Evolutionary conservation across 1,140 invertebrate species (phyloP).

Genomic region (Brachionus plicatilis): DNA sequence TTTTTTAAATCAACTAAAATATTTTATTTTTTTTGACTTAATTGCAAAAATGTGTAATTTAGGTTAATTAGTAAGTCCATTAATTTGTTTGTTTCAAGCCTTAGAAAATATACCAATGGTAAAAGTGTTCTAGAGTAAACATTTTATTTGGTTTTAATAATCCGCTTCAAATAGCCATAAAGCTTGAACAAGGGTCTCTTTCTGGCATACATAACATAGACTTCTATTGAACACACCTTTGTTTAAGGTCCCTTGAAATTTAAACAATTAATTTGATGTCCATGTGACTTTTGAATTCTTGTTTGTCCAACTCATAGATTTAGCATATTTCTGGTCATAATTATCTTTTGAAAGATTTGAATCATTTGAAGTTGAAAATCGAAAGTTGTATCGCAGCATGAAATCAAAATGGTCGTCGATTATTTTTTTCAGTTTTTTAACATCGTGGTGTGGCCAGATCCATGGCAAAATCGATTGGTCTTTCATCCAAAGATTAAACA

Average conservation of each 20-base stretch:
- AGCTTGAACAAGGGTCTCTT: neutral
- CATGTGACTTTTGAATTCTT: neutral
- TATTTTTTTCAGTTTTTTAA: neutral
- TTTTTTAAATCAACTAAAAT: neutral
- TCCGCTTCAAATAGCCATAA: neutral
- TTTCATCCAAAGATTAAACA: neutral
- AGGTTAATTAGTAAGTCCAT: neutral
- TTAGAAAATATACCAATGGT: neutral
- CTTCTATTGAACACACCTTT: neutral
- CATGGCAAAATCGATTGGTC: neutral
- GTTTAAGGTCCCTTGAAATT: neutral
- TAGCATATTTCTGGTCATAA: neutral
- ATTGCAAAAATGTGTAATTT: neutral
- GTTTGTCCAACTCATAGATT: neutral
- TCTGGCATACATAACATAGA: neutral
- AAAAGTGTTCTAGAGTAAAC: neutral
- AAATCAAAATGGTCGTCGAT: neutral
- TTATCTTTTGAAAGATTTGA: neutral
- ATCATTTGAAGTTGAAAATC: neutral
- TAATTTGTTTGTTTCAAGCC: neutral
- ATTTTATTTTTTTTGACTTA: neutral
- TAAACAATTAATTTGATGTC: neutral
- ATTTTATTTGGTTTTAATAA: neutral
- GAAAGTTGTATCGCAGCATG: neutral
- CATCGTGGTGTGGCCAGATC: neutral